Conservation (phyloP, 2,797 vertebrate genomes). For the Bufotes viridis region DNA sequence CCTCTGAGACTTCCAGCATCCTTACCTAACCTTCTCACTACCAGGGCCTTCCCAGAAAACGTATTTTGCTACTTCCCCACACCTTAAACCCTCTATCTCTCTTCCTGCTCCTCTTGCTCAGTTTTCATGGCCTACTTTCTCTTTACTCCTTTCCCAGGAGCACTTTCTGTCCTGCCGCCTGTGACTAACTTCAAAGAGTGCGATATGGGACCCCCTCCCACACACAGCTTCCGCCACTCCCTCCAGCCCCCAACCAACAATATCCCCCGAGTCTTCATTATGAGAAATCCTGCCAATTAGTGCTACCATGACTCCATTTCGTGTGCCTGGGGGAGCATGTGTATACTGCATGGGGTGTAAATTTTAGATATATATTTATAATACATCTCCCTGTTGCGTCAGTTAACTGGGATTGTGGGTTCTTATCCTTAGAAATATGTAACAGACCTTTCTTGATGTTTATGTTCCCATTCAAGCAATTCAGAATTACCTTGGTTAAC, state of each 20-base stretch:
- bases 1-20: background rate
- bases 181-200: slow-evolving; percentile 59
- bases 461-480: background rate
- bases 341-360: slow-evolving; percentile 27
- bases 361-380: slow-evolving; percentile 43
- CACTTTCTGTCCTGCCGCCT: slow-evolving; percentile 36
- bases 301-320: slow-evolving; percentile 43
- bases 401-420: background rate
- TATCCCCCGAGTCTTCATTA: slow-evolving; percentile 61
- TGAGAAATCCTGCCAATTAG: slow-evolving; percentile 57
- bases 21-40: background rate
- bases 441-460: background rate
- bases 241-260: slow-evolving; percentile 51
- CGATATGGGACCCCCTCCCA: slow-evolving; percentile 61
- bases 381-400: slow-evolving; percentile 20
- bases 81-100: slow-evolving; percentile 1
- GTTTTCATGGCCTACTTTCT: slow-evolving; percentile 58
- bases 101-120: slow-evolving; percentile 38
- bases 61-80: background rate
- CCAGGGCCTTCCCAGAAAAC: background rate
- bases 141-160: slow-evolving; percentile 56
- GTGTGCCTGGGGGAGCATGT: slow-evolving; percentile 13
- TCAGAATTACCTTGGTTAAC: slow-evolving; percentile 38
- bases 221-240: slow-evolving; percentile 44
- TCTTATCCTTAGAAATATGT: background rate